A percentile compares a stretch with the other conserved stretches of the same genome.
These are phyloP conservation scores for Euzophera pinguis DNA, from an alignment of 2,888 invertebrate genomes.

Conservation along the genomic window DNA sequence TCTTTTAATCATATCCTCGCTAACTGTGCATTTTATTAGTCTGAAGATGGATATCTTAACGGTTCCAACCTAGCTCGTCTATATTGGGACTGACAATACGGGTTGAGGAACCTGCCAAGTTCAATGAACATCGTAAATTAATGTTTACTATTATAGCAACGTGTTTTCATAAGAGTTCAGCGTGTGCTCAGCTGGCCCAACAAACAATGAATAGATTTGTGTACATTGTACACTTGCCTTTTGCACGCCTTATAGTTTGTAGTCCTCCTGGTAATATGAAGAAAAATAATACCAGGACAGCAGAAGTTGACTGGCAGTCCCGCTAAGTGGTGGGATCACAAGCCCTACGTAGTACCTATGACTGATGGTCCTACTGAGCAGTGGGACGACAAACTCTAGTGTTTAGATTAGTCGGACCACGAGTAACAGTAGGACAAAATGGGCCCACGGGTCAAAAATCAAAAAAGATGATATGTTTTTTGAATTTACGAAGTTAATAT, in stretches of 20 bases:
- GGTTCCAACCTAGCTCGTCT: not conserved
- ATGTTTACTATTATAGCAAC: not conserved
- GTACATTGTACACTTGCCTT: not conserved
- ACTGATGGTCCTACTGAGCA: no score
- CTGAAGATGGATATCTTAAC: not conserved
- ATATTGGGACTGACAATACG: not conserved
- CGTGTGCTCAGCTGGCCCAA: slow-evolving; percentile 3
- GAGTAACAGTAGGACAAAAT: no score
- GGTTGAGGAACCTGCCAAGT: not conserved
- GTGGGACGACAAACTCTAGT: no score
- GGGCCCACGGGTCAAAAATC: no score
- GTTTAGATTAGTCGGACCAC: no score
- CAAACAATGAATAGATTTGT: not conserved
- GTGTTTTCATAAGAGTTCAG: slow-evolving; percentile 5
- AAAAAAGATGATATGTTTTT: no score
- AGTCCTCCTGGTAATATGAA: no score
- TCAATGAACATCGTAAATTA: not conserved
- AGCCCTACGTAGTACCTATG: no score
- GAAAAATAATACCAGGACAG: no score
- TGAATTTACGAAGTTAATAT: no score
- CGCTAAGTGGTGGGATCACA: no score
- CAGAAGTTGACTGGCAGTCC: no score
- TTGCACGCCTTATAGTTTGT: not conserved
- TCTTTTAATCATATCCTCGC: not conserved
- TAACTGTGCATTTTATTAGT: slow-evolving; percentile 1